Percentiles rank a stretch among this genome's conserved stretches.
Conservation (phyloP, 2,888 invertebrate species). For the Oscheius onirici region DNA sequence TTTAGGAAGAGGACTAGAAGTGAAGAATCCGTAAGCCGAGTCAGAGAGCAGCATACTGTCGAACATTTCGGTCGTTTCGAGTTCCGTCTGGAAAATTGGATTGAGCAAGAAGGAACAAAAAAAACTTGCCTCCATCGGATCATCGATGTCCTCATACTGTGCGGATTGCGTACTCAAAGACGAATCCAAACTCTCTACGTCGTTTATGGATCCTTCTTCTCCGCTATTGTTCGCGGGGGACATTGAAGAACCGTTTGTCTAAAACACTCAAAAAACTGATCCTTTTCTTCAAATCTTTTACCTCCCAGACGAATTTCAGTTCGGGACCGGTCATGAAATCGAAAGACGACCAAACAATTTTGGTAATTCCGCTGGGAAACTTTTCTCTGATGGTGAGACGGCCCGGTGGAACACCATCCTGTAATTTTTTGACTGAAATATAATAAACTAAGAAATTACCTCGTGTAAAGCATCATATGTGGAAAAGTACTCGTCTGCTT, state of each 20-base stretch:
- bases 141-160: slow-evolving; percentile 66
- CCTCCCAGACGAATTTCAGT: slow-evolving; percentile 66
- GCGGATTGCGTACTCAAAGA: slow-evolving; percentile 53
- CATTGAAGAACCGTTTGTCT: slow-evolving; percentile 24
- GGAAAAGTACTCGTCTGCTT: slow-evolving; percentile 59
- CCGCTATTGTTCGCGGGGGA: slow-evolving; percentile 45
- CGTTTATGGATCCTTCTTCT: slow-evolving; percentile 52
- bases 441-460: slow-evolving; percentile 34
- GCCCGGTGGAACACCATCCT: slow-evolving; percentile 46
- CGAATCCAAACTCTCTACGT: slow-evolving; percentile 54
- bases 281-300: not conserved
- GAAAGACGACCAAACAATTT: slow-evolving; percentile 68
- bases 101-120: not conserved
- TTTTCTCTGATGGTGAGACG: slow-evolving; percentile 46
- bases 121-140: slow-evolving; percentile 49
- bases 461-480: slow-evolving; percentile 59
- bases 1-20: slow-evolving; percentile 20
- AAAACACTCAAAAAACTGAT: not conserved
- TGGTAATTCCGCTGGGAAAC: slow-evolving; percentile 58
- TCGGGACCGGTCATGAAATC: slow-evolving; percentile 69
- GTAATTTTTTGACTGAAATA: not conserved
- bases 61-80: slow-evolving; percentile 46
- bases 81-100: slow-evolving; percentile 41
- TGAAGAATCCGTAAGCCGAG: slow-evolving; percentile 24
- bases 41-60: slow-evolving; percentile 33